Conservation (phyloP, 2,888 invertebrate species). For the Torymus aiolomorphi region DNA sequence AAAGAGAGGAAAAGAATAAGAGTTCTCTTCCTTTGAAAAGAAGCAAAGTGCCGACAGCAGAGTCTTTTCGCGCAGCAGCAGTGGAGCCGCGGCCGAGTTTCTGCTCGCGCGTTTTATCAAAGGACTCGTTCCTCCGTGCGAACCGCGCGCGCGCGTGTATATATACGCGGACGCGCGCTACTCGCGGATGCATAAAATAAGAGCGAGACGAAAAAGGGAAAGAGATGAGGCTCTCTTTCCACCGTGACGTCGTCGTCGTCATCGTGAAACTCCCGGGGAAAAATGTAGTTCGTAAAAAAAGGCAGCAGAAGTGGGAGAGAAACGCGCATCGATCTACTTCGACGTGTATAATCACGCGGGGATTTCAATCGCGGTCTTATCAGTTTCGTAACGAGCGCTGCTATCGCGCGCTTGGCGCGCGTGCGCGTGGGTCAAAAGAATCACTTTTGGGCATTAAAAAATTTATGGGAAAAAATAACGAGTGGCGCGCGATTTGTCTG, state of each 20-base stretch:
- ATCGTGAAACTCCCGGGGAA: neutral
- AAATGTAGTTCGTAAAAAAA: neutral
- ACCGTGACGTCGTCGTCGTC: neutral
- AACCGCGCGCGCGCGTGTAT: neutral
- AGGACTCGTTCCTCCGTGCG: conserved; percentile 43
- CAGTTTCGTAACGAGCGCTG: conserved; percentile 14
- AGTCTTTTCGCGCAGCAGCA: conserved; percentile 43
- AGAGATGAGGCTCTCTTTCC: conserved; percentile 1
- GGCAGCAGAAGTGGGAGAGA: too few species aligned
- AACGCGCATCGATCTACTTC: too few species aligned
- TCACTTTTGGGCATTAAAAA: conserved; percentile 41
- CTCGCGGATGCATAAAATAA: conserved; percentile 48
- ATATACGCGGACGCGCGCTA: neutral
- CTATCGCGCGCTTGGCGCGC: neutral
- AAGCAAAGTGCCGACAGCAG: conserved; percentile 48
- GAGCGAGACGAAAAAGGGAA: neutral
- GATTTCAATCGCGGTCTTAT: conserved; percentile 26
- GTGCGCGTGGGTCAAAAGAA: neutral
- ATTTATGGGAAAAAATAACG: conserved; percentile 48
- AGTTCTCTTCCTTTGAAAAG: conserved; percentile 49
- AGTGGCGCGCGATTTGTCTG: conserved; percentile 43
- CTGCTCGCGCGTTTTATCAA: conserved; percentile 44
- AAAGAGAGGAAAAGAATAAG: conserved; percentile 5
- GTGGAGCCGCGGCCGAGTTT: conserved; percentile 41
- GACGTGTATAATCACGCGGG: neutral